Evolutionary conservation across 1,140 invertebrate genomes (phyloP), one percentile per base, ranked within the genome.

Genomic region (Nebria ingens): DNA sequence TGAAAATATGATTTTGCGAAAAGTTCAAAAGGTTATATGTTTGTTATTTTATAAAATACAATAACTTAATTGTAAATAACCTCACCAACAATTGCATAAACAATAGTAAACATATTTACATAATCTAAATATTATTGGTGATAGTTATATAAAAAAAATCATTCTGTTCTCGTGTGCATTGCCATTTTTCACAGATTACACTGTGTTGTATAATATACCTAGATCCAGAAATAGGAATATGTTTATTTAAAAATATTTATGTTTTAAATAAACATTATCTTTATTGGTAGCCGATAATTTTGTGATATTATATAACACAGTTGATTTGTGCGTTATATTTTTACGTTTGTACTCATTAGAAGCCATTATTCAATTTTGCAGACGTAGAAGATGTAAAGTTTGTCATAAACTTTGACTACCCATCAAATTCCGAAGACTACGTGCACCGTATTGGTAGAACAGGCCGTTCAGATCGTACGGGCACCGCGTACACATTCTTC

Each of bases 301-400:
- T 45, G 6, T 45, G n/a, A 45, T 45, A 45, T 45, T 45, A 9
- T 6, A n/a, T 9, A 34, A 34, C 25, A 34, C 25, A 34, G 25
- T 45, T 45, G 40, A 17, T 45, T 17, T 45, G 40, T 17, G 40
- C 6, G 4, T 12, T 3, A 17, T 11, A n/a, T 11, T 3, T 45
- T 9, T 4, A 45, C 40, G 3, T 12, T 45, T 17, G 6, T 45
- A n/a, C 15, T 45, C 40, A 45, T 45, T 45, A 45, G 40, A 45
- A 45, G 40, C 40, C 45, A 54, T 55, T n/a, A n/a, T n/a, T 56
- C 2, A 40, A 55, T 57, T 53, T 74, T 80, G 72, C 79, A 98
- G 96, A 99, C 86, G 96, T 99, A 68, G 92, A 97, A 76, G 97
- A 99, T 78, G 95, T 99, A 55, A 98, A 98, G 74, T 98, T 96